A percentile compares a stretch with the other conserved stretches of the same genome.
These are phyloP conservation scores for Drosophila bocqueti DNA, from an alignment of 1,140 invertebrate genomes.

Conservation along the genomic window DNA sequence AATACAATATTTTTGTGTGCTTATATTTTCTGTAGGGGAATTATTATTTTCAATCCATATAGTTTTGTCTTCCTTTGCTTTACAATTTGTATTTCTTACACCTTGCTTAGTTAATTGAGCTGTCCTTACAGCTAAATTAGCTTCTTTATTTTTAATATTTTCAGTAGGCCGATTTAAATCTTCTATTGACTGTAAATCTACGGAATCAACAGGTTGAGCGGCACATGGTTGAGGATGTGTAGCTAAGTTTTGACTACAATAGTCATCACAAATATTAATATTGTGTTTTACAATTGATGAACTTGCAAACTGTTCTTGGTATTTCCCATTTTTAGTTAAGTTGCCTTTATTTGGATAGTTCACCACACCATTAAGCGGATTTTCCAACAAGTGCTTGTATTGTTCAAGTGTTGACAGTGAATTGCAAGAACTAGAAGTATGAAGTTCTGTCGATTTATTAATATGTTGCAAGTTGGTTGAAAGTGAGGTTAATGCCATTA, in stretches of 20 bases:
- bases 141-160: neutral
- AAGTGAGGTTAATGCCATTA: neutral
- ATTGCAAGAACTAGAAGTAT: neutral
- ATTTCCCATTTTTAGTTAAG: neutral
- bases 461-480: neutral
- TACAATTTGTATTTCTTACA: neutral
- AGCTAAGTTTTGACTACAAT: neutral
- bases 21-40: neutral
- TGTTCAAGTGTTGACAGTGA: neutral
- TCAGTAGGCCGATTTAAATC: neutral
- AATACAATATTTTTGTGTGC: neutral
- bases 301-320: neutral
- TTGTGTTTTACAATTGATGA: too few relatives aligned
- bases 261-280: neutral
- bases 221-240: neutral
- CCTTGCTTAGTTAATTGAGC: neutral
- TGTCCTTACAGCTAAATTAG: neutral
- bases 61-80: neutral
- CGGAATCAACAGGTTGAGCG: neutral
- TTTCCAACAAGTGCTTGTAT: neutral
- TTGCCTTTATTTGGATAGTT: constrained; percentile 1
- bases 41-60: neutral
- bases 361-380: neutral
- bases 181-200: neutral
- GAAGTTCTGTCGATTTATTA: neutral